A percentile compares a stretch with the other conserved stretches of the same genome.
Evolutionary conservation across 1,140 invertebrate species (phyloP).

Genomic region (Ceratosolen solmsi): DNA sequence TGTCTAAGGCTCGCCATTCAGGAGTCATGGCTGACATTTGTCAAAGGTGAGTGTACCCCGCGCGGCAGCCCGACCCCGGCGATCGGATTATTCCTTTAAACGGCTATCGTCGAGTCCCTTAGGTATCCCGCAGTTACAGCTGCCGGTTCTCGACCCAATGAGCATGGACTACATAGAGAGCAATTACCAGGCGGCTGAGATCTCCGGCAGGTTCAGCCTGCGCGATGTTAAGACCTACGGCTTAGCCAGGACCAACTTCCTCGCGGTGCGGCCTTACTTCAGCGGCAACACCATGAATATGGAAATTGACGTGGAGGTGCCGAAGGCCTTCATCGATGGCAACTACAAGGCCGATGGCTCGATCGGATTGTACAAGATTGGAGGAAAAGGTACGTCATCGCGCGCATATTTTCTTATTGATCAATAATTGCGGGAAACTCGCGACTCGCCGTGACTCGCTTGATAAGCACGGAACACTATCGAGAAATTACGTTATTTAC

Average conservation of each 20-base stretch:
- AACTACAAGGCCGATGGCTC: constrained; percentile 73
- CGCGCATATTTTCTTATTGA: background rate
- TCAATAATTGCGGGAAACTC: no score
- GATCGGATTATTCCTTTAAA: background rate
- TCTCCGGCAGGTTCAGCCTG: constrained; percentile 69
- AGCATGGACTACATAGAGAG: constrained; percentile 67
- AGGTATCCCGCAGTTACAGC: constrained; percentile 72
- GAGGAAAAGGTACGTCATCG: constrained; percentile 69
- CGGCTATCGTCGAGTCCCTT: background rate
- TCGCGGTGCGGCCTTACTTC: constrained; percentile 73
- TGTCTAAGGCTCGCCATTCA: constrained; percentile 69
- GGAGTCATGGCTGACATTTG: constrained; percentile 68
- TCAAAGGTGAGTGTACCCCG: constrained; percentile 60
- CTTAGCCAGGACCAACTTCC: constrained; percentile 69
- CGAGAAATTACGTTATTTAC: no score
- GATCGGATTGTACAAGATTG: constrained; percentile 71
- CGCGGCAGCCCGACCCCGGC: background rate
- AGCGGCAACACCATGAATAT: constrained; percentile 72
- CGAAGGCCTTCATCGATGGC: constrained; percentile 70
- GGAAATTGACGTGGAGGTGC: constrained; percentile 74
- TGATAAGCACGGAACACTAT: no score
- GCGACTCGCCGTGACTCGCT: no score
- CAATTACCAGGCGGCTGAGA: constrained; percentile 72
- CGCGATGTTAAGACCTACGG: constrained; percentile 72
- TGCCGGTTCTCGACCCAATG: constrained; percentile 74